phyloP scores from a whole-genome alignment of 2,797 vertebrate species.

The Hydrolagus colliei region DNA sequence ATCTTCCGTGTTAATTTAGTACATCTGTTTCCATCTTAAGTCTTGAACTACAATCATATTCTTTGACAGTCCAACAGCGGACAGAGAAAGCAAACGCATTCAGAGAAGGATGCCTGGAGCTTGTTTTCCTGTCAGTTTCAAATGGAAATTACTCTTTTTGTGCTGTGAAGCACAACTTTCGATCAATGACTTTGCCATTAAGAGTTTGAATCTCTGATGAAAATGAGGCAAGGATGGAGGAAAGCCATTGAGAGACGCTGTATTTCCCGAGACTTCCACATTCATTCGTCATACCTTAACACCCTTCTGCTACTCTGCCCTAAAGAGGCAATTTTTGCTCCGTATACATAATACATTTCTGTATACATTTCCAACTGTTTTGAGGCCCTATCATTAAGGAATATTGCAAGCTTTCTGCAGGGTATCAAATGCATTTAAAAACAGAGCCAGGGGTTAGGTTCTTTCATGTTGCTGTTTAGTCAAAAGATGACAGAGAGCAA shows the following conservation, averaged over 20 bases:
- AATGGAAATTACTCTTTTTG: slow-evolving; percentile 15
- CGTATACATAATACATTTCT: too few relatives aligned
- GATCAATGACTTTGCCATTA: slow-evolving; percentile 5
- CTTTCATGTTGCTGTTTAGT: not conserved
- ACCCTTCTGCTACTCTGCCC: not conserved
- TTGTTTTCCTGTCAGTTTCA: slow-evolving; percentile 13
- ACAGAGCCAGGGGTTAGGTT: not conserved
- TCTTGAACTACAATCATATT: slow-evolving; percentile 10
- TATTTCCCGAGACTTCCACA: not conserved
- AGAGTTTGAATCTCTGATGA: not conserved
- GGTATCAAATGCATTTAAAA: not conserved
- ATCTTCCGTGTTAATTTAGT: not conserved
- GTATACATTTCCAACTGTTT: not conserved
- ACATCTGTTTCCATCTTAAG: not conserved
- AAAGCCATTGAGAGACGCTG: not conserved
- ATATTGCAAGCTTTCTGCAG: not conserved
- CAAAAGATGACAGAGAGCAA: not conserved
- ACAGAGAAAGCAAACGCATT: not conserved
- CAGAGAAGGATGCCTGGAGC: not conserved
- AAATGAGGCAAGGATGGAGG: not conserved
- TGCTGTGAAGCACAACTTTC: not conserved
- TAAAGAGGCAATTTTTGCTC: not conserved
- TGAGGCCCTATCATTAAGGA: not conserved
- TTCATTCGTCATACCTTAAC: not conserved
- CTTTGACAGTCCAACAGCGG: not conserved